Evolutionary conservation across 2,888 invertebrate genomes (phyloP).

Genomic region (Marasmarcha lunaedactyla): DNA sequence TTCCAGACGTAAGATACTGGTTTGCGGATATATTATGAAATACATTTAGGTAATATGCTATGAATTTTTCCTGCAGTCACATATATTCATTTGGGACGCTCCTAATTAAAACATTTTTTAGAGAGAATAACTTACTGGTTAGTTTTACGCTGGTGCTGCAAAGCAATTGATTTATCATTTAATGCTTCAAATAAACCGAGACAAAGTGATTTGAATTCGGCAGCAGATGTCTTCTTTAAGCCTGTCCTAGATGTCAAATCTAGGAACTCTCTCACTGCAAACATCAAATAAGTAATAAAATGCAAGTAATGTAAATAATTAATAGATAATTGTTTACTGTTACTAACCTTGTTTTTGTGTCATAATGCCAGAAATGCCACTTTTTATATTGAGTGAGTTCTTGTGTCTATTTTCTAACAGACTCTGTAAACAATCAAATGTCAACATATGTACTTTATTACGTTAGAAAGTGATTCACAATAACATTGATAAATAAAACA

Average conservation of each 20-base stretch:
- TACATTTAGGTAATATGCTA: too few relatives aligned
- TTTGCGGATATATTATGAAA: too few relatives aligned
- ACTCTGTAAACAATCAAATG: slow-evolving; percentile 52
- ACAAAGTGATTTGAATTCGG: slow-evolving; percentile 83
- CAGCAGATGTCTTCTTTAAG: slow-evolving; percentile 65
- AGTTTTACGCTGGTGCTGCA: slow-evolving; percentile 87
- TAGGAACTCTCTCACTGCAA: slow-evolving; percentile 80
- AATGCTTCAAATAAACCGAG: slow-evolving; percentile 84
- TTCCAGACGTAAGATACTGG: too few relatives aligned
- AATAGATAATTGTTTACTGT: not conserved
- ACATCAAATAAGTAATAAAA: slow-evolving; percentile 13
- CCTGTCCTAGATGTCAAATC: slow-evolving; percentile 68
- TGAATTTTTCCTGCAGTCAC: too few relatives aligned
- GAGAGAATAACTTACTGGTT: slow-evolving; percentile 76
- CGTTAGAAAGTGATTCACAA: too few relatives aligned
- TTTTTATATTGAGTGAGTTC: slow-evolving; percentile 76
- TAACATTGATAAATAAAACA: too few relatives aligned
- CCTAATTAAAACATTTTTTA: too few relatives aligned
- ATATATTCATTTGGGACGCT: too few relatives aligned
- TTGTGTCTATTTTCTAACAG: slow-evolving; percentile 80
- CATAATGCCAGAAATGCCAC: slow-evolving; percentile 77
- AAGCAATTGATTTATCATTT: slow-evolving; percentile 86
- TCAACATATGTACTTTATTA: not conserved
- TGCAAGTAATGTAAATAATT: slow-evolving; percentile 5
- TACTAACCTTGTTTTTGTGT: slow-evolving; percentile 82